phyloP scores from a whole-genome alignment of 2,113 vertebrate genomes.

The Psephotus haematonotus region DNA sequence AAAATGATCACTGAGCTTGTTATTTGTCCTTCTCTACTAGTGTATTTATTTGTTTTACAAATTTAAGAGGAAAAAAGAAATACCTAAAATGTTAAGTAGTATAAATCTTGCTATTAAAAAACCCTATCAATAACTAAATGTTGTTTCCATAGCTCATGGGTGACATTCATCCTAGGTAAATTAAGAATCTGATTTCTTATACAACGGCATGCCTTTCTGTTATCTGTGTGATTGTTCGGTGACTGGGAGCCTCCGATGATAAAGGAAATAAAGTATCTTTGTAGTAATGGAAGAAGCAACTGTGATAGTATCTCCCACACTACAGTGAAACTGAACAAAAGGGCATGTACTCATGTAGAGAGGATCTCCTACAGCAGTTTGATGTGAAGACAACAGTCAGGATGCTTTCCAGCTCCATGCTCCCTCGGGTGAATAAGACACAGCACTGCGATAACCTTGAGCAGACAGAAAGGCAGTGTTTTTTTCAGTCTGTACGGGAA shows the following conservation, averaged over 20 bases:
- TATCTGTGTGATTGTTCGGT: not conserved
- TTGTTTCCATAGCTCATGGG: not conserved
- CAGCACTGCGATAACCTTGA: accelerated
- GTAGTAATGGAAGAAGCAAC: not conserved
- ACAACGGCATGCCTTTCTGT: not conserved
- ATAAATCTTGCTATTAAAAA: not conserved
- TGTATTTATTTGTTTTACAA: not conserved
- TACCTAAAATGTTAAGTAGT: not conserved
- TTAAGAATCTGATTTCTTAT: not conserved
- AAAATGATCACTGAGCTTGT: not conserved
- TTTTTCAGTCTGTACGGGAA: not conserved
- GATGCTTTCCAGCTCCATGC: not conserved
- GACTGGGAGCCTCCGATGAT: not conserved
- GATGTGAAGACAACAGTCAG: not conserved
- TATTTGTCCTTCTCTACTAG: not conserved
- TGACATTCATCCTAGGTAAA: not conserved
- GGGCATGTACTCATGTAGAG: not conserved
- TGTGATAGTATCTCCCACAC: no score
- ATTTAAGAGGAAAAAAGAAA: not conserved
- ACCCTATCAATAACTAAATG: not conserved
- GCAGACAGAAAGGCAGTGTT: not conserved
- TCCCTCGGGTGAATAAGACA: not conserved
- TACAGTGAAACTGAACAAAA: not conserved
- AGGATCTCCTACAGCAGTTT: not conserved
- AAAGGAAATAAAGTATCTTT: not conserved